phyloP scores from a whole-genome alignment of 2,888 invertebrate genomes.

The Dasysyrphus tricinctus region DNA sequence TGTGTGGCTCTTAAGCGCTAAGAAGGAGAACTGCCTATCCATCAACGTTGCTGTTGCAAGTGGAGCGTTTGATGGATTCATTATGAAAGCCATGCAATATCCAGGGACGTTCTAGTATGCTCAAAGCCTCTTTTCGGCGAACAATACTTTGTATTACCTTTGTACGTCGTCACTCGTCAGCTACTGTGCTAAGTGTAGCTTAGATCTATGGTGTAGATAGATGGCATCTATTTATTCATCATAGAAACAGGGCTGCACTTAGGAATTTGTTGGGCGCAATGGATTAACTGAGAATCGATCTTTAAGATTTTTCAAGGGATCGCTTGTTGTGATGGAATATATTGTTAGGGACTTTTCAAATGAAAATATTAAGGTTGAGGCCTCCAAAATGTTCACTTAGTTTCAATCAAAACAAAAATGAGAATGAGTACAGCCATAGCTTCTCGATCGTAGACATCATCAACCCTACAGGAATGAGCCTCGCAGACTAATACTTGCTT shows the following conservation, averaged over 20 bases:
- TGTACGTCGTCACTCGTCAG: slow-evolving; percentile 21
- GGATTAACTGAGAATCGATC: too few species aligned
- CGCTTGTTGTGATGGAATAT: too few species aligned
- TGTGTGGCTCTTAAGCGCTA: slow-evolving; percentile 70
- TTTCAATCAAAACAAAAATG: too few species aligned
- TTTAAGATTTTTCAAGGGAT: too few species aligned
- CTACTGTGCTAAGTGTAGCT: slow-evolving; percentile 38
- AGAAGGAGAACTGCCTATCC: slow-evolving; percentile 70
- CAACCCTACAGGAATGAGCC: too few species aligned
- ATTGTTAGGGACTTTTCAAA: too few species aligned
- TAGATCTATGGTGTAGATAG: not conserved
- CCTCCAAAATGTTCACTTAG: too few species aligned
- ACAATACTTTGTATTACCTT: slow-evolving; percentile 44
- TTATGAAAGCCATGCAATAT: slow-evolving; percentile 65
- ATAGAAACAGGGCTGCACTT: not conserved
- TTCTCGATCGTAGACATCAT: too few species aligned
- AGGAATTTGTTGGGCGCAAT: not conserved
- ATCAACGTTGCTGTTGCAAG: slow-evolving; percentile 65
- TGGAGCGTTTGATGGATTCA: slow-evolving; percentile 73
- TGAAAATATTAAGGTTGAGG: too few species aligned
- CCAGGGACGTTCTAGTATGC: slow-evolving; percentile 53
- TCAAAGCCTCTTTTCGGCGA: slow-evolving; percentile 35
- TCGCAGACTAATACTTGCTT: too few species aligned
- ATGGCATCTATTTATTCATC: slow-evolving; percentile 2
- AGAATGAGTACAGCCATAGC: too few species aligned